These are phyloP conservation scores for Athrips mouffetella DNA, from an alignment of 2,888 invertebrate species.

Conservation along the genomic window DNA sequence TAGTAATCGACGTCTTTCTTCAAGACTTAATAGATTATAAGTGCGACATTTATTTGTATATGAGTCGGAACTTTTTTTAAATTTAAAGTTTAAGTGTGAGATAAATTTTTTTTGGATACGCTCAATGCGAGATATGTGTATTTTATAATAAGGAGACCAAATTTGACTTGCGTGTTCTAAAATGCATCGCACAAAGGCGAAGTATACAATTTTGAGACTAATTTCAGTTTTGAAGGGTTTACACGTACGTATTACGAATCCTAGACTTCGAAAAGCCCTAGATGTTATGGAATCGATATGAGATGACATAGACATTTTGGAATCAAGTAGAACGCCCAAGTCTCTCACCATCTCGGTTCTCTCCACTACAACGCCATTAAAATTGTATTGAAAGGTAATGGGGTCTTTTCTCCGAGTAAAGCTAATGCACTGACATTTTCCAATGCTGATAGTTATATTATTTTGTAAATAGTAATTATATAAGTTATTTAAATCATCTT, in stretches of 20 bases:
- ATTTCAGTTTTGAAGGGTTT: not conserved
- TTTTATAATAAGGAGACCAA: not conserved
- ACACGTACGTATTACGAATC: not conserved
- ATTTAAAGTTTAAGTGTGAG: no score
- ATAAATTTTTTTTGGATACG: slow-evolving; percentile 4
- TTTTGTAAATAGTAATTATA: not conserved
- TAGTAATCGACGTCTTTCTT: no score
- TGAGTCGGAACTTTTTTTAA: no score
- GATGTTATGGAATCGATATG: not conserved
- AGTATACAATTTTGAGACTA: slow-evolving; percentile 2
- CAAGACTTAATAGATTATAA: no score
- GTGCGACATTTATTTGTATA: no score
- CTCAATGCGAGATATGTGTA: not conserved
- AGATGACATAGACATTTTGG: not conserved
- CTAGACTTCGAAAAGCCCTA: not conserved
- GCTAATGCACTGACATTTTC: not conserved
- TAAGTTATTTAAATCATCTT: not conserved
- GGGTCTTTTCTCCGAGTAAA: not conserved
- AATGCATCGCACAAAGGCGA: slow-evolving; percentile 1
- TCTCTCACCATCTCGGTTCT: slow-evolving; percentile 39
- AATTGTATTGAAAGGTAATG: not conserved
- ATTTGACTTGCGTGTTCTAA: not conserved
- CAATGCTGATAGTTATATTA: not conserved
- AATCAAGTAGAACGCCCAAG: not conserved
- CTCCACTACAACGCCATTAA: slow-evolving; percentile 5